phyloP scores from a whole-genome alignment of 2,797 vertebrate genomes.

The Siniperca obscura region DNA sequence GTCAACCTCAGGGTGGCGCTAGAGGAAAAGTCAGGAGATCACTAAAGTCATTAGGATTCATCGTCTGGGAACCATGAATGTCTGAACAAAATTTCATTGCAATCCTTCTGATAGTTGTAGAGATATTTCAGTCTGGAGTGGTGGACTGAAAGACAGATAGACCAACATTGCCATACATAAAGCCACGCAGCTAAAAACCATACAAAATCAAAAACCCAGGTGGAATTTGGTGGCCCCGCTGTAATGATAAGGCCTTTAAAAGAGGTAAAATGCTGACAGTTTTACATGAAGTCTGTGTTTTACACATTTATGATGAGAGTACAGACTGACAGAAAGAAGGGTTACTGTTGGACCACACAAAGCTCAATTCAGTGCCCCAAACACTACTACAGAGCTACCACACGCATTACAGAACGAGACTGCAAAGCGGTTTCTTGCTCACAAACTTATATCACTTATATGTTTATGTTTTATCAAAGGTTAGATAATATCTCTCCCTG shows the following conservation, averaged over 20 bases:
- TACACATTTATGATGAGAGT: not conserved
- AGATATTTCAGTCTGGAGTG: not conserved
- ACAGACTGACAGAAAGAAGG: not conserved
- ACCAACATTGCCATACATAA: not conserved
- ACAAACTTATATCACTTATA: not conserved
- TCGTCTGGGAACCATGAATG: not conserved
- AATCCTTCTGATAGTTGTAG: too few species aligned
- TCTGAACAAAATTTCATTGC: not conserved
- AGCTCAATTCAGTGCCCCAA: not conserved
- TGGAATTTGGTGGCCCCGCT: not conserved
- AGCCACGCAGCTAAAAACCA: not conserved
- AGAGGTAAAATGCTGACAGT: not conserved
- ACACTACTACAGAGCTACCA: too few species aligned
- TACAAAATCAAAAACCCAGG: not conserved
- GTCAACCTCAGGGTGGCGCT: not conserved
- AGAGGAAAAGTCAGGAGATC: not conserved
- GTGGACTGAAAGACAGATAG: not conserved
- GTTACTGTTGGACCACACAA: not conserved
- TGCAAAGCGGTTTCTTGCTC: not conserved
- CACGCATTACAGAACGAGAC: not conserved
- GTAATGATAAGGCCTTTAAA: not conserved
- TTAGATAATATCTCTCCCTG: not conserved
- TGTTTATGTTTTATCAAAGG: not conserved
- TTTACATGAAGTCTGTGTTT: not conserved
- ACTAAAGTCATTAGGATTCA: not conserved